A percentile compares a stretch with the other conserved stretches of the same genome.
Evolutionary conservation across 2,113 vertebrate species (phyloP).

Genomic region (Canis aureus): DNA sequence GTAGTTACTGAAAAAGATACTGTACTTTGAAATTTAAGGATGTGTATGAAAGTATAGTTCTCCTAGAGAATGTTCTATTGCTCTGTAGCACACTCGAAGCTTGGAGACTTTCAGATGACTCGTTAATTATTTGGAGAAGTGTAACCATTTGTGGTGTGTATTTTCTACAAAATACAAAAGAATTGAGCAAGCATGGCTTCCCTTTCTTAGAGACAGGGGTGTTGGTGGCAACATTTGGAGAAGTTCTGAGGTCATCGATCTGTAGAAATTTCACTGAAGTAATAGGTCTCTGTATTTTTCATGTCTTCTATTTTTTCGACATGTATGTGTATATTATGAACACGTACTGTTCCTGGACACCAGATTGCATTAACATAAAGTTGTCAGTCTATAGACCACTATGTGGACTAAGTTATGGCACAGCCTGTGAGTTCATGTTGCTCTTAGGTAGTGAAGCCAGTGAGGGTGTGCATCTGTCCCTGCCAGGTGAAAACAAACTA

Average conservation of each 20-base stretch:
- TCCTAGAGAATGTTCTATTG: neutral
- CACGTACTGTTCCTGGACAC: neutral
- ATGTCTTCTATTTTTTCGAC: neutral
- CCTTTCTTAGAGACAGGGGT: neutral
- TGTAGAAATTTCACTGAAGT: neutral
- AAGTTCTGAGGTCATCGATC: neutral
- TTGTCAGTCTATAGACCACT: neutral
- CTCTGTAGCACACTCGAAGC: neutral
- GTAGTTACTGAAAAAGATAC: neutral
- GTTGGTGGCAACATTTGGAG: neutral
- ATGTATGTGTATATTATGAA: neutral
- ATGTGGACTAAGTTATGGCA: neutral
- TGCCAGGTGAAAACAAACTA: neutral
- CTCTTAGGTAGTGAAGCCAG: neutral
- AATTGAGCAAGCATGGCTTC: neutral
- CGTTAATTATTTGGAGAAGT: neutral
- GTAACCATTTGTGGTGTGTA: neutral
- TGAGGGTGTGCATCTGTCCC: neutral
- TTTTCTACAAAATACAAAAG: constrained; percentile 34
- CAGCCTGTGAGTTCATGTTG: neutral
- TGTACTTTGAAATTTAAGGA: neutral
- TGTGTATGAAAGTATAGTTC: neutral
- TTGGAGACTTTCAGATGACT: neutral
- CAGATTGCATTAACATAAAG: neutral
- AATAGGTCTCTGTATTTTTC: neutral